These are phyloP conservation scores for Camelus bactrianus DNA, from an alignment of 2,113 vertebrate genomes.

Conservation along the genomic window DNA sequence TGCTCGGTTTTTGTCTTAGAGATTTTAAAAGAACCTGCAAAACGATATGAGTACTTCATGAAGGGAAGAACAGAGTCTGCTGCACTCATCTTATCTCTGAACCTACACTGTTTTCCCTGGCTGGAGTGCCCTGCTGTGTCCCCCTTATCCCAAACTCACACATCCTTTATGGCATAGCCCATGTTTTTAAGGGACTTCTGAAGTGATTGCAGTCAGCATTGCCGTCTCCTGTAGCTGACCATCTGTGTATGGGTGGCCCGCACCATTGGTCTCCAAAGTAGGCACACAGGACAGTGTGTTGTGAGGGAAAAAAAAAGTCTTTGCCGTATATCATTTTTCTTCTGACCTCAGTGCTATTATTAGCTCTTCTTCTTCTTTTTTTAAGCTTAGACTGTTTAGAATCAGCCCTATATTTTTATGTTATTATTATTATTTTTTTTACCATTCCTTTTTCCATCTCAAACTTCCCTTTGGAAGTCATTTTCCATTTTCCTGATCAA, in stretches of 20 bases:
- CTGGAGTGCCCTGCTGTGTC: background rate
- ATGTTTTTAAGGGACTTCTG: background rate
- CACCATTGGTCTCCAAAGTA: background rate
- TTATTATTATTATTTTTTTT: background rate
- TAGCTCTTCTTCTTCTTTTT: background rate
- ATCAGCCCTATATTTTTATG: background rate
- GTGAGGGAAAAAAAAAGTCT: background rate
- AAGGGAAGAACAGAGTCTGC: background rate
- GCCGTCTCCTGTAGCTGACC: background rate
- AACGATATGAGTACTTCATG: background rate
- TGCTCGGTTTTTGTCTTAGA: background rate
- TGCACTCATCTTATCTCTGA: background rate
- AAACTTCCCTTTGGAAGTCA: background rate
- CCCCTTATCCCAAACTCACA: background rate
- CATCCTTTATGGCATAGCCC: background rate
- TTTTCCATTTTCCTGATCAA: constrained; percentile 14
- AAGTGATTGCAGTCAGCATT: background rate
- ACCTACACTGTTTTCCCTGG: background rate
- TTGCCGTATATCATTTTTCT: background rate
- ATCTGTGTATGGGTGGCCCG: background rate
- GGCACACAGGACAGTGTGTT: background rate
- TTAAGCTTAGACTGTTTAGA: background rate
- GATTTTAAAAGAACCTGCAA: background rate
- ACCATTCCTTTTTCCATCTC: background rate
- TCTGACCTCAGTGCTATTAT: background rate